These are phyloP conservation scores for Andrena minutula DNA, from an alignment of 2,888 invertebrate genomes.

Conservation along the genomic window DNA sequence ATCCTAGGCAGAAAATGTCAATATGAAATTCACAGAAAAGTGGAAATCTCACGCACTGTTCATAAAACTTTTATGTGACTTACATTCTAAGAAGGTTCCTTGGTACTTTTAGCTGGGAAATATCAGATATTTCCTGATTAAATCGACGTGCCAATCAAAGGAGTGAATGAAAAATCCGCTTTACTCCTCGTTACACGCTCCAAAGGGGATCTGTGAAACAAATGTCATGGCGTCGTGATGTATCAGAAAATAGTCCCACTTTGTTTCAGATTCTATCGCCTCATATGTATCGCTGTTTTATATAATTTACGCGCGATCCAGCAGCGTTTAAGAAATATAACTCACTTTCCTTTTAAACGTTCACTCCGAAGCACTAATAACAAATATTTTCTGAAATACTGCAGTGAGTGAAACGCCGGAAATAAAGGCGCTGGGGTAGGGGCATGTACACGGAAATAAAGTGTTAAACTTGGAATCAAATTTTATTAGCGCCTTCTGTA, in stretches of 20 bases:
- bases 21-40: slow-evolving; percentile 31
- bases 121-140: slow-evolving; percentile 19
- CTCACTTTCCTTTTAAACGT: not conserved
- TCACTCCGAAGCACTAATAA: not conserved
- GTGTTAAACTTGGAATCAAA: not conserved
- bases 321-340: slow-evolving; percentile 12
- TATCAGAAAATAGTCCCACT: slow-evolving; percentile 63
- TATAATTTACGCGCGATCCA: not conserved
- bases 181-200: slow-evolving; percentile 30
- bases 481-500: not conserved
- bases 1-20: slow-evolving; percentile 43
- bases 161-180: slow-evolving; percentile 19
- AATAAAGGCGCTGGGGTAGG: slow-evolving; percentile 15
- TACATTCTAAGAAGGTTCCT: slow-evolving; percentile 50
- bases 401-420: slow-evolving; percentile 42
- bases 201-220: slow-evolving; percentile 55
- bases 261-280: slow-evolving; percentile 1
- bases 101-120: slow-evolving; percentile 7
- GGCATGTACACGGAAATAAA: slow-evolving; percentile 39
- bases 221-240: slow-evolving; percentile 69
- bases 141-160: not conserved
- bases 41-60: not conserved
- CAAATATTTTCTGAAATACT: slow-evolving; percentile 17
- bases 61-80: slow-evolving; percentile 41
- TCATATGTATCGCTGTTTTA: not conserved